phyloP scores from a whole-genome alignment of 1,140 invertebrate genomes.

The Pachyrhynchus sulphureomaculatus region DNA sequence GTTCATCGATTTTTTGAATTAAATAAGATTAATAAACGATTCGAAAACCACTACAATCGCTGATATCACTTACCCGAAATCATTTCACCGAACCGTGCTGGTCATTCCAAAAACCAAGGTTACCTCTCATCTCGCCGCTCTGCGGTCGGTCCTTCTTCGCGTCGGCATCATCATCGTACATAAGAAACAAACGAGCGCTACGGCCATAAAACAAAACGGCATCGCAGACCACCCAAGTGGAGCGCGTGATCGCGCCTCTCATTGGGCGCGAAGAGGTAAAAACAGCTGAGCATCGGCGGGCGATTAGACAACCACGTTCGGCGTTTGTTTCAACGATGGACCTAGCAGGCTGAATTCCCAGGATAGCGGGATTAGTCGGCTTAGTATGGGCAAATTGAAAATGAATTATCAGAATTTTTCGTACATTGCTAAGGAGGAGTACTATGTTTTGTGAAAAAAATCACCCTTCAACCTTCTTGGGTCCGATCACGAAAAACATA shows the following conservation, averaged over 20 bases:
- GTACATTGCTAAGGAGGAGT: too few species aligned
- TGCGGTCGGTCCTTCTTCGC: too few species aligned
- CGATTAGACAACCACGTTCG: conserved; percentile 14
- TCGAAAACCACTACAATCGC: not conserved
- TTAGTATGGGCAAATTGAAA: not conserved
- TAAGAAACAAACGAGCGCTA: conserved; percentile 15
- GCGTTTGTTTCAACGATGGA: conserved; percentile 12
- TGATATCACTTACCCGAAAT: not conserved
- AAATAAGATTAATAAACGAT: too few species aligned
- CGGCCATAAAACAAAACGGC: conserved; percentile 23
- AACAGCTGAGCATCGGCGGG: conserved; percentile 16
- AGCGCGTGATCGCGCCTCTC: conserved; percentile 20
- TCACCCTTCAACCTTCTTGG: too few species aligned
- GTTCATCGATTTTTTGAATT: too few species aligned
- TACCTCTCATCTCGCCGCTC: conserved; percentile 9
- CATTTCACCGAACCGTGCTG: not conserved
- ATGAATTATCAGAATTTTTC: not conserved
- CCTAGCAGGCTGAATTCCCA: conserved; percentile 2
- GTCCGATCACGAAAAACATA: too few species aligned
- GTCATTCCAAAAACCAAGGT: conserved; percentile 17
- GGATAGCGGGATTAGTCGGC: not conserved
- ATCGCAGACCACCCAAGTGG: conserved; percentile 20
- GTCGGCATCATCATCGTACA: not conserved
- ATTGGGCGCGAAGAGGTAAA: conserved; percentile 22
- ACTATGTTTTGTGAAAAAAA: too few species aligned